Evolutionary conservation across 2,888 invertebrate species (phyloP).

Genomic region (Calameuta idolon): DNA sequence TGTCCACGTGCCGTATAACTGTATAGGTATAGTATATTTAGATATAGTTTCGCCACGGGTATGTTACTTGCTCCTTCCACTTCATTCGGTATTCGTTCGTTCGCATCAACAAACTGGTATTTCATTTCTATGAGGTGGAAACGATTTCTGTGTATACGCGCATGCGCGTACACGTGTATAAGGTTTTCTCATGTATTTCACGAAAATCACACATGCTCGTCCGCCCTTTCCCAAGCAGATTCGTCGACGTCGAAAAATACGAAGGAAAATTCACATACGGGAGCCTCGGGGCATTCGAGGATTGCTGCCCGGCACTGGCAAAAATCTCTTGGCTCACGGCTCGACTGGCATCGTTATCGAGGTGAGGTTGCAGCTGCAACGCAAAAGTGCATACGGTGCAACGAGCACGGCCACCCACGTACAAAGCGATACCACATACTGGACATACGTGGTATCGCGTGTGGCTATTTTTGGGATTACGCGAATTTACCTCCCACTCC

Average conservation of each 20-base stretch:
- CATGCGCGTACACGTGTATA: accelerated
- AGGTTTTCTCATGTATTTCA: not conserved
- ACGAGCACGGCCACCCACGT: not conserved
- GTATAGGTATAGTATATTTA: not conserved
- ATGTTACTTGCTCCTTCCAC: slow-evolving; percentile 8
- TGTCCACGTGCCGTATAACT: too few relatives aligned
- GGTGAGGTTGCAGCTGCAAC: not conserved
- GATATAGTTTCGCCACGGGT: slow-evolving; percentile 3
- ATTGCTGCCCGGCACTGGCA: not conserved
- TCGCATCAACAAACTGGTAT: not conserved
- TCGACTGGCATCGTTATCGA: not conserved
- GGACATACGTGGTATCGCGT: too few relatives aligned
- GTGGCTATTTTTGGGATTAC: too few relatives aligned
- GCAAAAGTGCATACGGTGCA: not conserved
- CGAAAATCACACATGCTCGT: not conserved
- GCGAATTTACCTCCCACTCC: too few relatives aligned
- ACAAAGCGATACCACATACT: not conserved
- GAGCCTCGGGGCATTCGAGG: not conserved
- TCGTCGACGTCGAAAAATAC: not conserved
- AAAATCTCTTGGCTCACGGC: not conserved
- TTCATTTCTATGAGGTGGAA: not conserved
- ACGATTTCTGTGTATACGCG: not conserved
- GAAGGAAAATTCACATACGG: not conserved
- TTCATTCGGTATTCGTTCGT: not conserved
- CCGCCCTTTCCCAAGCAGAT: not conserved